A percentile compares a stretch with the other conserved stretches of the same genome.
Conservation (phyloP, 64 coral and sea anemone species). For the Montipora sp. region DNA sequence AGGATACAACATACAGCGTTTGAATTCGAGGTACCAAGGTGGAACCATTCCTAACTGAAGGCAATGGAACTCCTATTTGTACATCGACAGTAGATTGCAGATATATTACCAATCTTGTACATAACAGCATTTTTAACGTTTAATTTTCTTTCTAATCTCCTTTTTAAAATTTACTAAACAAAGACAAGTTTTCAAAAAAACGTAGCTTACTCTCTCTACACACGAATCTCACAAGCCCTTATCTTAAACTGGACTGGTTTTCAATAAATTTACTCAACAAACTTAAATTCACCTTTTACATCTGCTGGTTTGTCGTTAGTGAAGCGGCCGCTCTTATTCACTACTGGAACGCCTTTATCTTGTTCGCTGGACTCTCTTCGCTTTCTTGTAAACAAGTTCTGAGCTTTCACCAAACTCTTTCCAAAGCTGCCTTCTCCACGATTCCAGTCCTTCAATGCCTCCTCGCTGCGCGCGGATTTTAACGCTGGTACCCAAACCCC, state of each 20-base stretch:
- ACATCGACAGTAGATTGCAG: too few species aligned
- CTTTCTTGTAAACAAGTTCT: constrained; percentile 80
- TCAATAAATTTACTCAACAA: background rate
- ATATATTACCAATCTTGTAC: too few species aligned
- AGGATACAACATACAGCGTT: background rate
- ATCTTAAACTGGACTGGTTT: background rate
- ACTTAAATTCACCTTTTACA: constrained; percentile 71
- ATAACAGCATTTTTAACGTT: too few species aligned
- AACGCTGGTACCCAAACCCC: constrained; percentile 82
- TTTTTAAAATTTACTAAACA: too few species aligned
- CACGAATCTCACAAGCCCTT: background rate
- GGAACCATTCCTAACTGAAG: too few species aligned
- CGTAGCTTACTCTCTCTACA: too few species aligned
- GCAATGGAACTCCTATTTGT: background rate
- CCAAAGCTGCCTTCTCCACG: constrained; percentile 84
- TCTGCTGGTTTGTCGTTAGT: constrained; percentile 40
- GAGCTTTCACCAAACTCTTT: constrained; percentile 72
- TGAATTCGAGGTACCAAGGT: too few species aligned
- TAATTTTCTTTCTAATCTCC: too few species aligned
- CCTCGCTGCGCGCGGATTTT: constrained; percentile 75
- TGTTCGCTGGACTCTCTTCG: constrained; percentile 77
- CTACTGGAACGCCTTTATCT: constrained; percentile 49
- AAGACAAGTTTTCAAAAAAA: too few species aligned
- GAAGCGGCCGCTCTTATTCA: constrained; percentile 52
- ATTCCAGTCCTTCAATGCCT: constrained; percentile 72